Conservation (phyloP, 2,888 invertebrate species). For the Drosophila villosipedis region DNA sequence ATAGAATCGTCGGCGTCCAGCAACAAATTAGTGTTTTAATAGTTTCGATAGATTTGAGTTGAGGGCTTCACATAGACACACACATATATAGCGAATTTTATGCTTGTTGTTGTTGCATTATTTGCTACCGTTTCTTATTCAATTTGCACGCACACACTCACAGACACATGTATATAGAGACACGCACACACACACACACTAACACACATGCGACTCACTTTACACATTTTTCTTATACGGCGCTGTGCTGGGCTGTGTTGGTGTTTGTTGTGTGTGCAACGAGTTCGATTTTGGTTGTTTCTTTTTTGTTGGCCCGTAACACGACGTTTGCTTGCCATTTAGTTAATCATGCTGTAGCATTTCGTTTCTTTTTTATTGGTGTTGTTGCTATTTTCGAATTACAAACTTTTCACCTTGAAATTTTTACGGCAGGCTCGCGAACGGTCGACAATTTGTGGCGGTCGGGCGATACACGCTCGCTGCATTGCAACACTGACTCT, state of each 20-base stretch:
- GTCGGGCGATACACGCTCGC: slow-evolving; percentile 55
- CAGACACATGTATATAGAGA: slow-evolving; percentile 45
- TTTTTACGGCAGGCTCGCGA: slow-evolving; percentile 69
- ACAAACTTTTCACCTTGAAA: slow-evolving; percentile 76
- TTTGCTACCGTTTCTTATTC: slow-evolving; percentile 76
- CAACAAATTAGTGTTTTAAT: slow-evolving; percentile 37
- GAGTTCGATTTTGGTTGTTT: slow-evolving; percentile 23
- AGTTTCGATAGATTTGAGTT: slow-evolving; percentile 33
- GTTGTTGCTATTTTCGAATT: slow-evolving; percentile 69
- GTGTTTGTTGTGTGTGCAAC: slow-evolving; percentile 39
- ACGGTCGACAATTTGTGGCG: slow-evolving; percentile 63
- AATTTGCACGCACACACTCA: slow-evolving; percentile 73
- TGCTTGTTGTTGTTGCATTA: slow-evolving; percentile 61
- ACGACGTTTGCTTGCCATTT: slow-evolving; percentile 47
- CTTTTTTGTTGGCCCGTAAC: slow-evolving; percentile 17
- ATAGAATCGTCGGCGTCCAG: slow-evolving; percentile 50
- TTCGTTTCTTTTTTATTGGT: slow-evolving; percentile 28
- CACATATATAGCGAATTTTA: slow-evolving; percentile 47
- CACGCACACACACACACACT: slow-evolving; percentile 42
- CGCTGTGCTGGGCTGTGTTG: slow-evolving; percentile 27
- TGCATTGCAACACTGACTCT: slow-evolving; percentile 52
- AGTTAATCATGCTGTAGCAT: slow-evolving; percentile 36
- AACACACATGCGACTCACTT: slow-evolving; percentile 70
- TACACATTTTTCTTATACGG: slow-evolving; percentile 63
- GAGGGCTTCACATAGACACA: slow-evolving; percentile 23